Evolutionary conservation across 2,888 invertebrate genomes (phyloP).

Genomic region (Epinotia demarniana): DNA sequence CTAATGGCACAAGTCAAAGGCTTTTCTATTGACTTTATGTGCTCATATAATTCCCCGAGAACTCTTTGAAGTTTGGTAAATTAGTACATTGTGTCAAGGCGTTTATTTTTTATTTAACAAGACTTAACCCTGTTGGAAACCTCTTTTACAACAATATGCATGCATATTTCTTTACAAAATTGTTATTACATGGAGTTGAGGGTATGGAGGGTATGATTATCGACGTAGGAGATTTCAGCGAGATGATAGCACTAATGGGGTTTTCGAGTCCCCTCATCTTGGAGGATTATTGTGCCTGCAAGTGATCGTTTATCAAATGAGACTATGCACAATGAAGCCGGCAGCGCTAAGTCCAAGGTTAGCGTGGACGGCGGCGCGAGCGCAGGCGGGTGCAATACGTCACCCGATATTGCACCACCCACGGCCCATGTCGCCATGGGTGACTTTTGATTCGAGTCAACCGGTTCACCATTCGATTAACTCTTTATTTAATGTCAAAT

Average conservation of each 20-base stretch:
- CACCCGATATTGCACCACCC: constrained; percentile 63
- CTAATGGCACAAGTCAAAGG: constrained; percentile 37
- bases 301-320: constrained; percentile 38
- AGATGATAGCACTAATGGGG: constrained; percentile 26
- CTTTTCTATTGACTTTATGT: constrained; percentile 3
- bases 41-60: not conserved
- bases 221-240: constrained; percentile 1
- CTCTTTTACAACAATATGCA: constrained; percentile 1
- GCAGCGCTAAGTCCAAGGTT: constrained; percentile 63
- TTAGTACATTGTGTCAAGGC: not conserved
- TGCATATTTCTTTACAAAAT: constrained; percentile 13
- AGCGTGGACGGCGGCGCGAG: constrained; percentile 60
- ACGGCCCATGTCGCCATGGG: constrained; percentile 58
- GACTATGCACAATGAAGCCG: constrained; percentile 27
- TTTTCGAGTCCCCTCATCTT: constrained; percentile 31
- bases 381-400: constrained; percentile 59
- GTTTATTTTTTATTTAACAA: not conserved
- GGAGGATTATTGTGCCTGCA: constrained; percentile 34
- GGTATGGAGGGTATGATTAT: constrained; percentile 18
- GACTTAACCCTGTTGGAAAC: constrained; percentile 1
- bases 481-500: constrained; percentile 18
- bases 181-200: constrained; percentile 12
- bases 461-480: constrained; percentile 31
- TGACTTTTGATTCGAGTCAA: constrained; percentile 32
- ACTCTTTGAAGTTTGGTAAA: constrained; percentile 6